Conservation (phyloP, 2,888 invertebrate genomes). For the Drosophila paracracens region DNA sequence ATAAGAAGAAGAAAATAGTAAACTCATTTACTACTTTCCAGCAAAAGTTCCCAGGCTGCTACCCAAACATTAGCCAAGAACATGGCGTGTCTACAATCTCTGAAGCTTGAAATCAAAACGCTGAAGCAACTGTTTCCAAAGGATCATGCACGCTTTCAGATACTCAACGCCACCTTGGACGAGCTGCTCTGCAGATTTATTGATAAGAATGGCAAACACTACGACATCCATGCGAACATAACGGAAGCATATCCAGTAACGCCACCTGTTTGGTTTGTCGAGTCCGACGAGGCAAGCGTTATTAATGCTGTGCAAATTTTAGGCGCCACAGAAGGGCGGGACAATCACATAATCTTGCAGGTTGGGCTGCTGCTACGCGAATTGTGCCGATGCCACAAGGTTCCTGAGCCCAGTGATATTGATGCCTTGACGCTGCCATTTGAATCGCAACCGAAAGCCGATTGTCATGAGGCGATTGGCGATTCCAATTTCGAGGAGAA, state of each 20-base stretch:
- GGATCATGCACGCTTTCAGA: conserved; percentile 98
- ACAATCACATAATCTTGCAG: conserved; percentile 93
- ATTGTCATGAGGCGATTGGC: conserved; percentile 58
- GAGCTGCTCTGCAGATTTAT: conserved; percentile 99
- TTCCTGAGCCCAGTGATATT: conserved; percentile 96
- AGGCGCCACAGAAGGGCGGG: conserved; percentile 94
- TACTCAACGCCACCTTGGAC: conserved; percentile 98
- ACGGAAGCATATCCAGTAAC: conserved; percentile 98
- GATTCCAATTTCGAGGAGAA: conserved; percentile 83
- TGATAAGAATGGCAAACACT: conserved; percentile 96
- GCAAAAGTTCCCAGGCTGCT: background rate
- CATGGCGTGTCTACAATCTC: conserved; percentile 95
- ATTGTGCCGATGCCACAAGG: conserved; percentile 95
- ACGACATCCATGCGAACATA: conserved; percentile 98
- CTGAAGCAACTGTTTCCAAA: conserved; percentile 97
- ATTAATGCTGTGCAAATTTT: conserved; percentile 97
- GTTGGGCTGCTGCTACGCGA: conserved; percentile 95
- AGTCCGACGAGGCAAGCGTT: conserved; percentile 97
- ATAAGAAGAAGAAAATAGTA: background rate
- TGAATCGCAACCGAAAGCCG: conserved; percentile 82
- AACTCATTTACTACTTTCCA: background rate
- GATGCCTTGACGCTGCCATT: conserved; percentile 90
- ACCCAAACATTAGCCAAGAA: background rate
- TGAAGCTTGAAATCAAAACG: conserved; percentile 98
- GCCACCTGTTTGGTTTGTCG: conserved; percentile 99